Base-by-base conservation (phyloP, 2,113 vertebrate genomes). In the Egretta garzetta region DNA sequence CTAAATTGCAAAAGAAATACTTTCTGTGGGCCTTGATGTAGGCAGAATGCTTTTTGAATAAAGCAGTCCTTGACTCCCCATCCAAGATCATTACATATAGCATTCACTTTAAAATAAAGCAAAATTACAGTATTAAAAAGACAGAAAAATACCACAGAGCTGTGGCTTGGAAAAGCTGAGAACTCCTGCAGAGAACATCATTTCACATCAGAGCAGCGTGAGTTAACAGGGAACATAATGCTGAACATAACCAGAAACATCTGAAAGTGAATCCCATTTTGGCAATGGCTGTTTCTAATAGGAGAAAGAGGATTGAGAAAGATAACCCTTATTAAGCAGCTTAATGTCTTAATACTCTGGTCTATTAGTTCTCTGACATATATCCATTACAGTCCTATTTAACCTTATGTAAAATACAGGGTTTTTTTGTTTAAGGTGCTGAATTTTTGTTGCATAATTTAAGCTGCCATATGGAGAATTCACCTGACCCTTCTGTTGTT, bases 181-280 rank as follows among this genome's bases (percentile, higher is more conserved):
- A 91, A 62, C 58, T 85, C 92, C 84, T 43, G 6, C 66, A 72
- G 79, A 80, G 74, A 90, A 52, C 43, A 66, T 62, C 0, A 1
- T 86, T 93, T 89, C 64, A 67, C 32, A 80, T 83, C 81, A 82
- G 43, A 85, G 66, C 35, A 75, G 30, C 66, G 33, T 53, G 39
- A 93, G 49, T 89, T 91, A 95, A 90, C 41, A 94, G 70, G n/a
- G 49, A 93, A 47, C 47, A 73, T 45, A 93, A 79, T 60, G 47
- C 43, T 67, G 47, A 88, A n/a, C 41, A 80, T 32, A 82, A 63
- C 66, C 45, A 83, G 81, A 85, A 94, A 81, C n/a, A 37, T 80
- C 62, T 56, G 41, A 91, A 90, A 90, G 58, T 37, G 66, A 94
- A 94, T 90, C 41, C 41, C 47, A 83, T 88, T 92, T 90, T 5